These are phyloP conservation scores for Macquaria australasica DNA, from an alignment of 2,113 vertebrate species.

Conservation along the genomic window DNA sequence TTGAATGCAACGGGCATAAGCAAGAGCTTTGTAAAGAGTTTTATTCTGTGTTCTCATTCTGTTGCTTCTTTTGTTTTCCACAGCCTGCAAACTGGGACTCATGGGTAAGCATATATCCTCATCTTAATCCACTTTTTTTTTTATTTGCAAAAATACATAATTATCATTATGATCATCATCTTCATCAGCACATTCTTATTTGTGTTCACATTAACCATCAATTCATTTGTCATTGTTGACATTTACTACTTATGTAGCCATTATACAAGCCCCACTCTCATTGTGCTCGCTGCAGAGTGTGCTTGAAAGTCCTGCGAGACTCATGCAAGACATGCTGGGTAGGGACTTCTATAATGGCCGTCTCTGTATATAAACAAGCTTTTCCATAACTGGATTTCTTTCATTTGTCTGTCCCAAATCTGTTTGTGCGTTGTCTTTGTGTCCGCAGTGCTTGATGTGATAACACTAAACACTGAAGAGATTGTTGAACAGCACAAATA, in stretches of 20 bases:
- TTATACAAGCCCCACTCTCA: constrained; percentile 27
- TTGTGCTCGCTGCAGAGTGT: background rate
- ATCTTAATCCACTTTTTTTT: background rate
- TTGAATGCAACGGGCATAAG: background rate
- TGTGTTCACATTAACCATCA: constrained; percentile 13
- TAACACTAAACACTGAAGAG: constrained; percentile 57
- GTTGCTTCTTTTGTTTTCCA: constrained; percentile 33
- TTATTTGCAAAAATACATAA: background rate
- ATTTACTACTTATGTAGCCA: background rate
- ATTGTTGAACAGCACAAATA: constrained; percentile 63
- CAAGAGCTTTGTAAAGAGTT: background rate
- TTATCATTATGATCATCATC: constrained; percentile 37
- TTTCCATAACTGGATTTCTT: constrained; percentile 31
- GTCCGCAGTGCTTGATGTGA: constrained; percentile 69
- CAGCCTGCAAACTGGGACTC: constrained; percentile 80
- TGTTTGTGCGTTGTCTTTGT: constrained; percentile 70
- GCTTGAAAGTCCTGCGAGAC: background rate
- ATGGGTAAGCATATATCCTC: constrained; percentile 70
- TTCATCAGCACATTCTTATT: constrained; percentile 29
- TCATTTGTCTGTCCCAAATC: constrained; percentile 59
- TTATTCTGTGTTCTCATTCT: constrained; percentile 10
- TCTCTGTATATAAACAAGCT: constrained; percentile 14
- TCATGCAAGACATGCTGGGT: background rate
- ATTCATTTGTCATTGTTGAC: constrained; percentile 12
- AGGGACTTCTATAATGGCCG: constrained; percentile 30